phyloP scores from a whole-genome alignment of 2,113 vertebrate genomes.

The Climacteris rufus region DNA sequence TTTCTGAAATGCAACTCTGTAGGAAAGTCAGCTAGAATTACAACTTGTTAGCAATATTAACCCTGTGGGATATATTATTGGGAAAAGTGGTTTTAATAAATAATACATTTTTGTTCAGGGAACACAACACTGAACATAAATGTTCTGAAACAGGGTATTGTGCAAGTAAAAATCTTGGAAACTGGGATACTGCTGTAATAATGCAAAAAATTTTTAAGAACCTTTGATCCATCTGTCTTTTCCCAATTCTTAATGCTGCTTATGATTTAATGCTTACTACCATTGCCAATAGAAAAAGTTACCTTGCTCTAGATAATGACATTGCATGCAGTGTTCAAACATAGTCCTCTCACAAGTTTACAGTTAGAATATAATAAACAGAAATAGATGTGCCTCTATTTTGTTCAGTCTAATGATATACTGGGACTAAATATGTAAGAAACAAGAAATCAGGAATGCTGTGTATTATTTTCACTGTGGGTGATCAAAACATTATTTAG shows the following conservation, averaged over 20 bases:
- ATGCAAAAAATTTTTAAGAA: not conserved
- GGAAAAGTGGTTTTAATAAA: not conserved
- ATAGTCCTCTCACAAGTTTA: not conserved
- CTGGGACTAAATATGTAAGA: not conserved
- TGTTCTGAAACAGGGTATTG: not conserved
- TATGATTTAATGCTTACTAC: not conserved
- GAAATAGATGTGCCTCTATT: slow-evolving; percentile 2
- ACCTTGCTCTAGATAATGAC: not conserved
- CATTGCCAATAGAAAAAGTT: not conserved
- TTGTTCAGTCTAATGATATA: slow-evolving; percentile 1
- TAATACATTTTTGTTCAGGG: not conserved
- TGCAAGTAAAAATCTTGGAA: not conserved
- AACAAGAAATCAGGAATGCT: not conserved
- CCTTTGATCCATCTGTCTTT: not conserved
- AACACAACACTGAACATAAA: not conserved
- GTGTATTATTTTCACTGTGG: not conserved
- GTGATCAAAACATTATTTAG: slow-evolving; percentile 48
- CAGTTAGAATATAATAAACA: slow-evolving; percentile 9
- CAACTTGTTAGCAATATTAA: not conserved
- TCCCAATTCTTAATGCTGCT: not conserved
- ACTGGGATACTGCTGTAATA: not conserved
- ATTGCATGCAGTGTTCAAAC: not conserved
- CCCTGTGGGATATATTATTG: not conserved
- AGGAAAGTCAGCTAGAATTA: not conserved
- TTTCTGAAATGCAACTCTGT: not conserved